Percentiles rank a stretch among this genome's conserved stretches.
phyloP scores from a whole-genome alignment of 2,888 invertebrate species.

The Ferdinandea cuprea region DNA sequence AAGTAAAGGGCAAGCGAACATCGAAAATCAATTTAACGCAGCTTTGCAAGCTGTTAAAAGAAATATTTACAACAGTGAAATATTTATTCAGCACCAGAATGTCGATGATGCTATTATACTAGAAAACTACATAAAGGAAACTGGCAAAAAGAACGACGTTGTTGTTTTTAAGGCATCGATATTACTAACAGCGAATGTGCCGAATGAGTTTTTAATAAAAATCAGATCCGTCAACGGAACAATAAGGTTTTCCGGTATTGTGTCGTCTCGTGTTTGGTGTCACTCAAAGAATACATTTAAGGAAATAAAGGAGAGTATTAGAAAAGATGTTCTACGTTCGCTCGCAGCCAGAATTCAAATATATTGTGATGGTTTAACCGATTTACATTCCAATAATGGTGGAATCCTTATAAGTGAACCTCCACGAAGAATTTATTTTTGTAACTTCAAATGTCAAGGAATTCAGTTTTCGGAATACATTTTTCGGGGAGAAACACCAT shows the following conservation, averaged over 20 bases:
- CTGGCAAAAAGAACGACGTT: constrained; percentile 61
- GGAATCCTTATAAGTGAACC: constrained; percentile 91
- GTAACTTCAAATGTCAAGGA: constrained; percentile 41
- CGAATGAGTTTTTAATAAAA: constrained; percentile 75
- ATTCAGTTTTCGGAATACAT: constrained; percentile 94
- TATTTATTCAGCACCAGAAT: constrained; percentile 89
- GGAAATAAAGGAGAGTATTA: constrained; percentile 89
- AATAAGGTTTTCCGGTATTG: constrained; percentile 80
- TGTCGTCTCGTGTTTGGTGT: constrained; percentile 87
- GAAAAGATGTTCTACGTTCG: constrained; percentile 93
- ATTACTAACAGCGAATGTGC: constrained; percentile 88
- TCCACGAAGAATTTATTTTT: constrained; percentile 91
- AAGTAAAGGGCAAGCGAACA: constrained; percentile 83
- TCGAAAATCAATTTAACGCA: constrained; percentile 81
- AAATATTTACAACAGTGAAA: constrained; percentile 85
- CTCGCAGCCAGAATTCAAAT: constrained; percentile 93
- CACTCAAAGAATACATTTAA: constrained; percentile 89
- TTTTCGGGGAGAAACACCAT: constrained; percentile 94
- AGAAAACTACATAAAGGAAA: constrained; percentile 84
- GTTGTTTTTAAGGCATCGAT: constrained; percentile 85
- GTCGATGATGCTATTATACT: constrained; percentile 86
- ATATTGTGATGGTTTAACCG: constrained; percentile 95
- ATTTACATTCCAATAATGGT: constrained; percentile 79
- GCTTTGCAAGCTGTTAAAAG: constrained; percentile 78
- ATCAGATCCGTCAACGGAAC: constrained; percentile 80